These are phyloP conservation scores for Ophonus ardosiacus DNA, from an alignment of 2,888 invertebrate genomes.

Conservation along the genomic window DNA sequence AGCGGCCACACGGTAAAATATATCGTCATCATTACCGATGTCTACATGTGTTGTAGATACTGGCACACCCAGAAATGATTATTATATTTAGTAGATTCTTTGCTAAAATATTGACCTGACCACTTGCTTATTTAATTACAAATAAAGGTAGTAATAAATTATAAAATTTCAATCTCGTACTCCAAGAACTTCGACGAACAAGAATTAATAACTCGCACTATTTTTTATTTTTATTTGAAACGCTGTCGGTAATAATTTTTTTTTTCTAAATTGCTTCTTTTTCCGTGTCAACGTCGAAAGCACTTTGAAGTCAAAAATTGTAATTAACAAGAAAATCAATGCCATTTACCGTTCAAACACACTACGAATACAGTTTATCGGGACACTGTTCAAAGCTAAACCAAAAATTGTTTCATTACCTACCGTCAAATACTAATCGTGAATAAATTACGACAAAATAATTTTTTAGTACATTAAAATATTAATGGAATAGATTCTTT, in stretches of 20 bases:
- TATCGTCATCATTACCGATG: no score
- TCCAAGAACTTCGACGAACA: not conserved
- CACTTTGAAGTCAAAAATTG: constrained; percentile 29
- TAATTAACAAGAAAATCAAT: constrained; percentile 31
- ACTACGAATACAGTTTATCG: not conserved
- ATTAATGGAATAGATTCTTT: no score
- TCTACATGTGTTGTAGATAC: no score
- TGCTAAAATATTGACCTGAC: no score
- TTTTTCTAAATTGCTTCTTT: not conserved
- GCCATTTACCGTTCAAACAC: not conserved
- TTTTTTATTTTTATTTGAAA: not conserved
- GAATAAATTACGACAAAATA: not conserved
- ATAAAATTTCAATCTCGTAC: not conserved
- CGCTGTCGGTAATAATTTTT: not conserved
- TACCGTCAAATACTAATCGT: not conserved
- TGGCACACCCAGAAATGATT: no score
- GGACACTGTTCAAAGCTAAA: not conserved
- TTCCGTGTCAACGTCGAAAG: not conserved
- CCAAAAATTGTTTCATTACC: not conserved
- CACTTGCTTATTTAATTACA: no score
- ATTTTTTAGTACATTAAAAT: no score
- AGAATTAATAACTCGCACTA: not conserved
- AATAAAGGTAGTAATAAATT: not conserved
- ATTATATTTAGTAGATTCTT: no score
- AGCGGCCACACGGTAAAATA: no score